These are phyloP conservation scores for Platycheirus albimanus DNA, from an alignment of 2,888 invertebrate genomes.

Conservation along the genomic window DNA sequence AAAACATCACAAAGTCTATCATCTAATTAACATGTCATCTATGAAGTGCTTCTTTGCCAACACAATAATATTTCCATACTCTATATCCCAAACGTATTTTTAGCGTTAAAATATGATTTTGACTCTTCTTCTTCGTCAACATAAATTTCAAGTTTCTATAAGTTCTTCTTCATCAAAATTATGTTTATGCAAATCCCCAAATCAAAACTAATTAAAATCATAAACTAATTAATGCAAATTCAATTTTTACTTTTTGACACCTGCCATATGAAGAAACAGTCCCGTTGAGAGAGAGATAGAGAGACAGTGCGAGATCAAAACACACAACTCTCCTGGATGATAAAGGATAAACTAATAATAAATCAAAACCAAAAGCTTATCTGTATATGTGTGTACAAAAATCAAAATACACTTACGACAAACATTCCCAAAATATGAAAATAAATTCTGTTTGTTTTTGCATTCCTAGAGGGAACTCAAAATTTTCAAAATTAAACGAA, in stretches of 20 bases:
- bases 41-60: no score
- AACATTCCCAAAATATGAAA: conserved; percentile 1
- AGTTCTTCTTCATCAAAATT: no score
- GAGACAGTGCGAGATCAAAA: background rate
- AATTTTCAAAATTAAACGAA: conserved; percentile 3
- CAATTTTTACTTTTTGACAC: no score
- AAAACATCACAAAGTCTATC: no score
- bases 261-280: background rate
- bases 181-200: no score
- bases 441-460: conserved; percentile 7
- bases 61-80: no score
- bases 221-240: conserved; percentile 27
- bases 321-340: conserved; percentile 1
- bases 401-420: background rate
- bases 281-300: background rate
- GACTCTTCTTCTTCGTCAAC: no score
- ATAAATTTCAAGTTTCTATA: no score
- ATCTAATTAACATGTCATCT: no score
- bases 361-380: background rate
- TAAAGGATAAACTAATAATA: conserved; percentile 14
- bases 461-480: background rate
- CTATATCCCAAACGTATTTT: no score
- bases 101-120: no score
- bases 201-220: conserved; percentile 11
- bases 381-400: no score